Conservation (phyloP, 2,888 invertebrate species). For the Lycia hirtaria region DNA sequence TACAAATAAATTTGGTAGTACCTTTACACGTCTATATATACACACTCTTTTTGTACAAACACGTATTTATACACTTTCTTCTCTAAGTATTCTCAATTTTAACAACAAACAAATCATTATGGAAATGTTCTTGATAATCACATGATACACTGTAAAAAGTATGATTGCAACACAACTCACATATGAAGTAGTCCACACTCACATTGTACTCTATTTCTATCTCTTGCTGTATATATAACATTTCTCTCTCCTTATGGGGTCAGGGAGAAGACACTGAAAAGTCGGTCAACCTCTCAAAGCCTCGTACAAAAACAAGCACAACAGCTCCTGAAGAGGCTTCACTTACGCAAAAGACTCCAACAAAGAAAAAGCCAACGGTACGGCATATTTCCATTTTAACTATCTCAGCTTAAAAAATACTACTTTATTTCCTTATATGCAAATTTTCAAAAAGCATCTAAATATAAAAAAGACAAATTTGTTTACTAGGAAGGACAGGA, state of each 20-base stretch:
- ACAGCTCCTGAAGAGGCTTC: conserved; percentile 81
- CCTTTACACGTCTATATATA: conserved; percentile 1
- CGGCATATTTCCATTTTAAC: conserved; percentile 54
- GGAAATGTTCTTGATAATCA: conserved; percentile 12
- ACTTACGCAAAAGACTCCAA: conserved; percentile 81
- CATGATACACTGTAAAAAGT: conserved; percentile 17
- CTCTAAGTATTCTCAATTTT: background rate
- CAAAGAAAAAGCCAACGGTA: conserved; percentile 83
- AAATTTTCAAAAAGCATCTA: background rate
- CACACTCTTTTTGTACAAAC: background rate
- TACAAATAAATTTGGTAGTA: conserved; percentile 4
- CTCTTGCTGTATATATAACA: conserved; percentile 47
- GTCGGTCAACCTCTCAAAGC: conserved; percentile 78
- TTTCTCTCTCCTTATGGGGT: conserved; percentile 58
- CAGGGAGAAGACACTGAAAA: conserved; percentile 82
- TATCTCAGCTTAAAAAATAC: conserved; percentile 64
- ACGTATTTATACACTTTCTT: background rate
- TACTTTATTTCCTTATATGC: background rate
- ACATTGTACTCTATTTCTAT: conserved; percentile 38
- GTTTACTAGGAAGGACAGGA: conserved; percentile 71
- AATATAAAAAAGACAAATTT: background rate
- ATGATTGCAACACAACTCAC: conserved; percentile 13
- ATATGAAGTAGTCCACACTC: conserved; percentile 21
- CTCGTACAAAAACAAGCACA: conserved; percentile 80
- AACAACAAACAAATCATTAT: conserved; percentile 23